Base-by-base conservation (phyloP, 35 echinoderm and acorn worm species). In the Heliocidaris erythrogramma region DNA sequence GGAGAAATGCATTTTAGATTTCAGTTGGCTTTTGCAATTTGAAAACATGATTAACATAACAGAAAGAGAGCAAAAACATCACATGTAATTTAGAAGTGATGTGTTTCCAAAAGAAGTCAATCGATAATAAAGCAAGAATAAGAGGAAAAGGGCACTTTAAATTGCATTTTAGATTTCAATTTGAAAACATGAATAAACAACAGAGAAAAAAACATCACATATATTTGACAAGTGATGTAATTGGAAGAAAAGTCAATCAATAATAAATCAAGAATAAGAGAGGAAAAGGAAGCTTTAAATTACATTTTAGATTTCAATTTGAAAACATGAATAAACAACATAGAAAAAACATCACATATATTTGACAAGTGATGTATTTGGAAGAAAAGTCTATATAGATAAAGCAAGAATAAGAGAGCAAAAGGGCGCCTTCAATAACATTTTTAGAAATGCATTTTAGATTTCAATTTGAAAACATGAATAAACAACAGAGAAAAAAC, bases 1-100 rank as follows among this genome's bases (percentile, higher is more conserved):
- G 91, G 87, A 78, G 27, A 78, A 78, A 78, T 21, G 65, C 65
- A 78, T 78, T 78, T 78, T n/a, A 78, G 65, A 78, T 78, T 78
- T 27, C 65, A 78, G 21, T 27, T 42, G 35, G 35, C 35, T 42
- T 78, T 29, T 78, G n/a, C 27, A 78, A 78, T 78, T 78, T 78
- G 27, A 8, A 18, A 78, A 78, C 65, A 78, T 24, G 18, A n/a
- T 7, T 78, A 78, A 21, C 65, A 78, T n/a, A n/a, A n/a, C n/a
- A 42, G 35, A 3, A 3, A 42, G 35, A 42, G 35, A 42, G 35
- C 35, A 42, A 42, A 42, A 42, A 42, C 35, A 42, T 42, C 35
- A 42, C 35, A 42, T 42, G 35, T 42, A 42, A 1, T 42, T 42
- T 0, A 42, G 1, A 42, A 3, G 35, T 42, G 35, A 42, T 42